Conservation (phyloP, 2,888 invertebrate genomes). For the Drosophila birchii region DNA sequence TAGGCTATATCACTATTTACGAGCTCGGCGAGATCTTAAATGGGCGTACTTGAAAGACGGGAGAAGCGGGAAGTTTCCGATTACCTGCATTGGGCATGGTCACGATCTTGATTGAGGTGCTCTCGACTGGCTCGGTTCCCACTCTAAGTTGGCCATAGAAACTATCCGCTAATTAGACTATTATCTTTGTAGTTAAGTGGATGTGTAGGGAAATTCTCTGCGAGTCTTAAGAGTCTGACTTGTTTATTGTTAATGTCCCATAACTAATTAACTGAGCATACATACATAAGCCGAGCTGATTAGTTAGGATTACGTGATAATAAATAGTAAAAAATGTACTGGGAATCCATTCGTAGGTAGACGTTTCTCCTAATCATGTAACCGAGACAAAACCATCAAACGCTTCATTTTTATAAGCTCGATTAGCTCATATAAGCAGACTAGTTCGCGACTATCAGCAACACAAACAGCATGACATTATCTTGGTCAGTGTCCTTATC, state of each 20-base stretch:
- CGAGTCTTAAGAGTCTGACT: background rate
- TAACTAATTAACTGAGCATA: background rate
- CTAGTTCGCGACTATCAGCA: background rate
- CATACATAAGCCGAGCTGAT: constrained; percentile 4
- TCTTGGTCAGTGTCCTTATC: background rate
- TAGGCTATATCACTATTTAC: constrained; percentile 18
- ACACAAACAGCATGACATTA: background rate
- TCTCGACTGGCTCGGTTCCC: constrained; percentile 14
- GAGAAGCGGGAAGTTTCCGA: constrained; percentile 25
- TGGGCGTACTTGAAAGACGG: background rate
- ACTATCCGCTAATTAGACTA: constrained; percentile 34
- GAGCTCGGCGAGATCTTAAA: background rate
- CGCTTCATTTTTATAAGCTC: background rate
- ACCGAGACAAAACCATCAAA: background rate
- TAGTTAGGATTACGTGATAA: constrained; percentile 8
- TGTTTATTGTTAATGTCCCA: background rate
- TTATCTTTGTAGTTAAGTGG: constrained; percentile 30
- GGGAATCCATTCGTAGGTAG: background rate
- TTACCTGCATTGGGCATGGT: constrained; percentile 16
- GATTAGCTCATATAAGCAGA: background rate
- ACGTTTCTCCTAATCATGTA: background rate
- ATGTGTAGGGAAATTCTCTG: constrained; percentile 11
- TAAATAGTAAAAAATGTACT: background rate
- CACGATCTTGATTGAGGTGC: constrained; percentile 23
- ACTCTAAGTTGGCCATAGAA: constrained; percentile 18